phyloP scores from a whole-genome alignment of 2,888 invertebrate genomes.

The Parnassius mnemosyne region DNA sequence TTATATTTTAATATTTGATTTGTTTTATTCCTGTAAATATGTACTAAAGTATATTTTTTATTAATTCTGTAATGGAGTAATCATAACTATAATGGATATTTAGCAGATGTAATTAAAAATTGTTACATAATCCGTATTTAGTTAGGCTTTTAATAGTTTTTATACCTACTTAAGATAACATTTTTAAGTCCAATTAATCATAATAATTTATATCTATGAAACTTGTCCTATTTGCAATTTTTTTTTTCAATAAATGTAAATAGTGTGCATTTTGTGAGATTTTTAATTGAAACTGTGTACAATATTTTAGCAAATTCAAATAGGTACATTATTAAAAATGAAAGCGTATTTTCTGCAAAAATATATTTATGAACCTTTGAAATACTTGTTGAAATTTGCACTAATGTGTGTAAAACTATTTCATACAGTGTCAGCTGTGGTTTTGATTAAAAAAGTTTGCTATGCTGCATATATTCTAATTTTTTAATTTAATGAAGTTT shows the following conservation, averaged over 20 bases:
- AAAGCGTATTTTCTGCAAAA: too few species aligned
- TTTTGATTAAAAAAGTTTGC: too few species aligned
- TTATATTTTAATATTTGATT: slow-evolving; percentile 7
- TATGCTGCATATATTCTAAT: too few species aligned
- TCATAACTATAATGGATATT: too few species aligned
- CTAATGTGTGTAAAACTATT: too few species aligned
- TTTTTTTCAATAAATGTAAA: slow-evolving; percentile 1
- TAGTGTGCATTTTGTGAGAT: not conserved
- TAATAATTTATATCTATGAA: not conserved
- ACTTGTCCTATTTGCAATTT: slow-evolving; percentile 4
- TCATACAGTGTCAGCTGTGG: too few species aligned
- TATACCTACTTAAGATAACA: slow-evolving; percentile 8
- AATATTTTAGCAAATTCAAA: slow-evolving; percentile 5
- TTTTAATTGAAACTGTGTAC: slow-evolving; percentile 10
- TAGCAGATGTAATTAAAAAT: not conserved
- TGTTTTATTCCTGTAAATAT: not conserved
- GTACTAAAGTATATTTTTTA: too few species aligned
- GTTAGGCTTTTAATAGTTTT: slow-evolving; percentile 8
- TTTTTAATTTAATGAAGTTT: too few species aligned
- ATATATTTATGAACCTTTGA: too few species aligned
- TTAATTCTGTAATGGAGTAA: too few species aligned
- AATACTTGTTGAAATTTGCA: too few species aligned
- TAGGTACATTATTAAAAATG: too few species aligned
- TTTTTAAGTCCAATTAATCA: slow-evolving; percentile 12
- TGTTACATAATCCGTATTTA: slow-evolving; percentile 6